Conservation (phyloP, 2,888 invertebrate genomes). For the Hecatera dysodea region DNA sequence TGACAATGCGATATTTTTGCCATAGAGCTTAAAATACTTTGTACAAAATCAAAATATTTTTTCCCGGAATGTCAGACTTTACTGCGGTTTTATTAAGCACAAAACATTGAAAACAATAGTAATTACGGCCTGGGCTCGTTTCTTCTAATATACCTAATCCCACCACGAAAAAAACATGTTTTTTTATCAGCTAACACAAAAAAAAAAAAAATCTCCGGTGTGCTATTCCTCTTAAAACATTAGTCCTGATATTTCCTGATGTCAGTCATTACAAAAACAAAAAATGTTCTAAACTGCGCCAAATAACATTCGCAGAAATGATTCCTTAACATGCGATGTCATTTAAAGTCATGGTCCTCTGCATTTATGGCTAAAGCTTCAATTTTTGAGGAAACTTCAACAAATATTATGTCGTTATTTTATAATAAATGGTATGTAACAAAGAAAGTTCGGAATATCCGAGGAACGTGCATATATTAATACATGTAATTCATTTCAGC, state of each 20-base stretch:
- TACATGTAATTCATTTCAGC: too few relatives aligned
- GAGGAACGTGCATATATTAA: too few relatives aligned
- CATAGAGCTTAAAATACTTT: neutral
- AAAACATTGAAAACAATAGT: neutral
- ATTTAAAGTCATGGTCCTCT: constrained; percentile 14
- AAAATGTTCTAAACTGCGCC: constrained; percentile 26
- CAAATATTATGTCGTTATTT: constrained; percentile 1
- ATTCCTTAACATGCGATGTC: constrained; percentile 53
- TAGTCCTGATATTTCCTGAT: neutral
- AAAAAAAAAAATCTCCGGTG: neutral
- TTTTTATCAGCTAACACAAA: neutral
- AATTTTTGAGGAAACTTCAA: constrained; percentile 21
- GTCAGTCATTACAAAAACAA: constrained; percentile 19
- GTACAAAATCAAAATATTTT: neutral
- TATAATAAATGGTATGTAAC: neutral
- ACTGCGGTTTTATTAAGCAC: neutral
- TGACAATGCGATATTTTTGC: neutral
- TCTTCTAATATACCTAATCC: neutral
- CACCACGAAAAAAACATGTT: too few relatives aligned
- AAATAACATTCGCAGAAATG: constrained; percentile 39
- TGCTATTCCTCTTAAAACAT: constrained; percentile 15
- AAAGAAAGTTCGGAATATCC: neutral
- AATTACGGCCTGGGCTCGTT: neutral
- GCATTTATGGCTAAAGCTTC: constrained; percentile 6
- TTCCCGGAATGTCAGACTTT: neutral